Evolutionary conservation across 23 tunicate species (phyloP).

Genomic region (Clavelina lepadiformis): DNA sequence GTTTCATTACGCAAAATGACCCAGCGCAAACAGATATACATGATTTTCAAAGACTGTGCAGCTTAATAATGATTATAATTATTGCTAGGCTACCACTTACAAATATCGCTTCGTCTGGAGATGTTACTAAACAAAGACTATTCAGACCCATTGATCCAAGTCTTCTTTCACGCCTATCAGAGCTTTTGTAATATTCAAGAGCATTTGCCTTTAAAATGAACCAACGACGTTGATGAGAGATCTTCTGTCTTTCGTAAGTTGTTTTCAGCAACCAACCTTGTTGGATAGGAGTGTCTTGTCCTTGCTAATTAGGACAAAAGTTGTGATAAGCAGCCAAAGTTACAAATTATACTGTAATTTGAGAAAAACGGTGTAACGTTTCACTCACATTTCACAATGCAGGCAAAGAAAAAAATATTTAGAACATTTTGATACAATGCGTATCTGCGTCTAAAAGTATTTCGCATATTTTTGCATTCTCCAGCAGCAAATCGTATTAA

Average conservation of each 20-base stretch:
- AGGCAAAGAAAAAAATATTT: neutral
- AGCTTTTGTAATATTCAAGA: conserved; percentile 75
- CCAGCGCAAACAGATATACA: too few relatives aligned
- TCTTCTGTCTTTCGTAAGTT: conserved; percentile 23
- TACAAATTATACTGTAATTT: neutral
- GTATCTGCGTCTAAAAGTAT: too few relatives aligned
- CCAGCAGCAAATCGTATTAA: too few relatives aligned
- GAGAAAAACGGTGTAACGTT: neutral
- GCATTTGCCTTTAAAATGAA: conserved; percentile 66
- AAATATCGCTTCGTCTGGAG: conserved; percentile 58
- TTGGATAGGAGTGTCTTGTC: conserved; percentile 43
- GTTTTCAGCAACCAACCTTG: conserved; percentile 87
- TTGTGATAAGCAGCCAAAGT: neutral
- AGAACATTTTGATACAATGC: conserved; percentile 1
- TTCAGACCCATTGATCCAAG: conserved; percentile 74
- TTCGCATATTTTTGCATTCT: too few relatives aligned
- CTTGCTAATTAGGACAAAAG: conserved; percentile 21
- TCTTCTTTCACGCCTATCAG: conserved; percentile 43
- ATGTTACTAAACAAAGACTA: conserved; percentile 67
- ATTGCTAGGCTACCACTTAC: conserved; percentile 14
- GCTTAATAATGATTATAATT: neutral
- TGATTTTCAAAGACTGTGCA: neutral
- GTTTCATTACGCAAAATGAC: neutral
- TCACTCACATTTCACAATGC: neutral
- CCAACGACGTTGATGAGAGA: conserved; percentile 61